Percentiles rank a stretch among this genome's conserved stretches.
Evolutionary conservation across 1,140 invertebrate genomes (phyloP).

Genomic region (Acyrthosiphon pisum): DNA sequence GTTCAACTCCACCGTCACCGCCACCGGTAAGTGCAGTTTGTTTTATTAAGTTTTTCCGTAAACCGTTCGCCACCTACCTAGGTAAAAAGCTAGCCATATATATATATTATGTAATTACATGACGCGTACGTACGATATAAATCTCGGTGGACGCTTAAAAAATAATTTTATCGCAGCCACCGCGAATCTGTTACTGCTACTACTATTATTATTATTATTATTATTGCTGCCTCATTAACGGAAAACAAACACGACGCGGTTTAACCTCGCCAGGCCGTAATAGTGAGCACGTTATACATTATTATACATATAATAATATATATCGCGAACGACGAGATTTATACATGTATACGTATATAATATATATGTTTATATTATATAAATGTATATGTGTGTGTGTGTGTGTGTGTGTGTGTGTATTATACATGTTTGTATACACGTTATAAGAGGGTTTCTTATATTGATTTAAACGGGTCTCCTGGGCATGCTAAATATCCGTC

Average conservation of each 20-base stretch:
- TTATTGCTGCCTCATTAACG: neutral
- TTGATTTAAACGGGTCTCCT: slow-evolving; percentile 57
- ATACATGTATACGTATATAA: neutral
- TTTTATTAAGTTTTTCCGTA: neutral
- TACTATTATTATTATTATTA: neutral
- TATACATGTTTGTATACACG: slow-evolving; percentile 30
- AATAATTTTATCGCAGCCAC: neutral
- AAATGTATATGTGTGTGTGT: neutral
- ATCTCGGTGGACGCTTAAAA: neutral
- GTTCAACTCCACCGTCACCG: neutral
- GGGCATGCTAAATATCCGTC: slow-evolving; percentile 55
- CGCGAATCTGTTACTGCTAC: neutral
- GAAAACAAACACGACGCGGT: neutral
- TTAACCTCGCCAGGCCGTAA: neutral
- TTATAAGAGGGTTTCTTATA: slow-evolving; percentile 56
- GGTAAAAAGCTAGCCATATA: neutral
- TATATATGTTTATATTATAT: neutral
- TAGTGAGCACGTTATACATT: neutral
- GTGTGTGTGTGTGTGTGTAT: too few species aligned
- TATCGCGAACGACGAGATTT: neutral
- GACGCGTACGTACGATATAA: neutral
- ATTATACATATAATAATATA: neutral
- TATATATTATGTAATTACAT: too few species aligned
- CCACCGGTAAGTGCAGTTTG: neutral
- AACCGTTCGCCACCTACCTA: neutral